Evolutionary conservation across 2,113 vertebrate species (phyloP).

Genomic region (Atherinomorus stipes): DNA sequence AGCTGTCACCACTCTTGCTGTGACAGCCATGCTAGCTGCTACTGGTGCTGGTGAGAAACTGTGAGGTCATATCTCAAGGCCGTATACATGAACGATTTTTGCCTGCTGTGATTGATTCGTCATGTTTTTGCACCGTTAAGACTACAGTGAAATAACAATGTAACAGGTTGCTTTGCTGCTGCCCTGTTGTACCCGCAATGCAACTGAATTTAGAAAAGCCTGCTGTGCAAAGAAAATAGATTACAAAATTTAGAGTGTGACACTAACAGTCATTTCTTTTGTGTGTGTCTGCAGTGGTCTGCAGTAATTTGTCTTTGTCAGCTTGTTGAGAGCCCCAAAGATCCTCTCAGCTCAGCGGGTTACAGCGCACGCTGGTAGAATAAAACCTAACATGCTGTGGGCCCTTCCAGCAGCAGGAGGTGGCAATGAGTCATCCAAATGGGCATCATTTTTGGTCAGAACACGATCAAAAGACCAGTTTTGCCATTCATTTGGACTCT

Average conservation of each 20-base stretch:
- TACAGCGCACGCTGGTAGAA: slow-evolving; percentile 24
- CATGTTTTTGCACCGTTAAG: background rate
- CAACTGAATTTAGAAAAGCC: background rate
- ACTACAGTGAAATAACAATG: slow-evolving; percentile 24
- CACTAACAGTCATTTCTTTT: slow-evolving; percentile 19
- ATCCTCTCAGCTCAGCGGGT: slow-evolving; percentile 42
- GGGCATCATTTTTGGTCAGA: slow-evolving; percentile 27
- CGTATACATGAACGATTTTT: slow-evolving; percentile 20
- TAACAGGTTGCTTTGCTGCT: slow-evolving; percentile 9
- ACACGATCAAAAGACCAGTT: background rate
- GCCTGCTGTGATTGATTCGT: slow-evolving; percentile 23
- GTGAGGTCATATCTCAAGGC: slow-evolving; percentile 21
- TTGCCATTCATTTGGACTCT: slow-evolving; percentile 32
- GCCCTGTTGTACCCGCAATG: background rate
- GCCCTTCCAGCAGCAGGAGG: slow-evolving; percentile 4
- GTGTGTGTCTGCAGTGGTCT: slow-evolving; percentile 11
- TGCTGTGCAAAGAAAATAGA: slow-evolving; percentile 12
- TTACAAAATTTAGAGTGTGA: slow-evolving; percentile 4
- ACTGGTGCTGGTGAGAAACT: slow-evolving; percentile 18
- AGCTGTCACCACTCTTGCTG: slow-evolving; percentile 9
- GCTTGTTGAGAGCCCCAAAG: slow-evolving; percentile 19
- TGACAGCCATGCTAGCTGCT: slow-evolving; percentile 11
- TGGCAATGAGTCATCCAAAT: slow-evolving; percentile 47
- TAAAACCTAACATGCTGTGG: slow-evolving; percentile 42
- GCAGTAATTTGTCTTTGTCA: slow-evolving; percentile 36